Conservation (phyloP, 2,888 invertebrate genomes). For the Galerucella calmariensis region DNA sequence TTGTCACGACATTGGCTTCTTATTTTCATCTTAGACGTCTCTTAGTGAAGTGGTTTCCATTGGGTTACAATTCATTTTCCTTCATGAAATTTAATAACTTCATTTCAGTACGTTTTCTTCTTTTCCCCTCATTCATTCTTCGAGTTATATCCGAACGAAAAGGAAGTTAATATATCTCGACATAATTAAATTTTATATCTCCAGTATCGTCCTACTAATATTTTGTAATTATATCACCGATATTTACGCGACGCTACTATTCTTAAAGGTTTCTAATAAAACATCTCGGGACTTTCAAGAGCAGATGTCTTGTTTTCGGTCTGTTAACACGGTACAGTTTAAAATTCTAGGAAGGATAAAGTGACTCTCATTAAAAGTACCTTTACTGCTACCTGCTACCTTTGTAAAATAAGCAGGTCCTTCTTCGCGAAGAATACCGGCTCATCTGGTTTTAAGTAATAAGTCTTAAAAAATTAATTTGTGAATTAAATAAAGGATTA, state of each 20-base stretch:
- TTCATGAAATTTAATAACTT: constrained; percentile 32
- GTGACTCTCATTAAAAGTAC: not conserved
- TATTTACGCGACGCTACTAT: not conserved
- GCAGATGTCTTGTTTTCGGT: constrained; percentile 10
- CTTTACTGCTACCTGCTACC: no score
- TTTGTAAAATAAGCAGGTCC: no score
- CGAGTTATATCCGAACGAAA: constrained; percentile 18
- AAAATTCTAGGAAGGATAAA: constrained; percentile 8
- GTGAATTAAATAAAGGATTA: no score
- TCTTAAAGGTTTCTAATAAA: constrained; percentile 15
- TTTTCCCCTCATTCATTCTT: constrained; percentile 15
- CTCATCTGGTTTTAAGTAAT: no score
- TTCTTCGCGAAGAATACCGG: no score
- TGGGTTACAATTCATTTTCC: constrained; percentile 36
- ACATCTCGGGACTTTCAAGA: constrained; percentile 10
- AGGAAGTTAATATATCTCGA: constrained; percentile 33
- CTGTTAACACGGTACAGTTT: constrained; percentile 6
- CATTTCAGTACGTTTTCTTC: constrained; percentile 19
- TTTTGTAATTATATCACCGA: constrained; percentile 26
- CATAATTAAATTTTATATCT: constrained; percentile 36
- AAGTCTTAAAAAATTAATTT: no score
- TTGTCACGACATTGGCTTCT: not conserved
- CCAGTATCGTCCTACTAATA: constrained; percentile 21
- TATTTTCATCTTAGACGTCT: constrained; percentile 7
- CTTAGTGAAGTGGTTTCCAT: constrained; percentile 30